Evolutionary conservation across 35 echinoderm and acorn worm species (phyloP).

Genomic region (Anneissia japonica): DNA sequence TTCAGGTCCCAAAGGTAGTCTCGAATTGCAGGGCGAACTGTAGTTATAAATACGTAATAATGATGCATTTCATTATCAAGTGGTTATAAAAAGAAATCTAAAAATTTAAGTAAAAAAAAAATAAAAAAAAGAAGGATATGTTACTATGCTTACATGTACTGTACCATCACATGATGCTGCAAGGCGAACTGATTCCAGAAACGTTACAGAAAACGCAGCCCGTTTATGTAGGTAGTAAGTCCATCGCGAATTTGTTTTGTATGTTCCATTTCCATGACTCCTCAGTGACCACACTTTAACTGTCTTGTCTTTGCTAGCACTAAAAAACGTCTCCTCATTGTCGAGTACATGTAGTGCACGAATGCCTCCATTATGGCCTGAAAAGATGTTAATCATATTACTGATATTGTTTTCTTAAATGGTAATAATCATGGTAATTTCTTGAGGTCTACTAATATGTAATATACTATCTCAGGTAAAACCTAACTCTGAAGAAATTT

Average conservation of each 20-base stretch:
- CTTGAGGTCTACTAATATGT: too few relatives aligned
- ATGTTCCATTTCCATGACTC: slow-evolving; percentile 73
- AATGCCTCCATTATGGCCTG: slow-evolving; percentile 71
- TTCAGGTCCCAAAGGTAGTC: too few relatives aligned
- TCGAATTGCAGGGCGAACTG: too few relatives aligned
- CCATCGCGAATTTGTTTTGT: slow-evolving; percentile 48
- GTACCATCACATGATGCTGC: slow-evolving; percentile 91
- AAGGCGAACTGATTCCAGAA: slow-evolving; percentile 75
- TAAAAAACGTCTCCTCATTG: slow-evolving; percentile 89
- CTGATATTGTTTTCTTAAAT: too few relatives aligned
- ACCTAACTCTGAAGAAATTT: too few relatives aligned
- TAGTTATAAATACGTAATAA: neutral
- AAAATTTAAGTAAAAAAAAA: neutral
- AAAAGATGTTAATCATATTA: neutral
- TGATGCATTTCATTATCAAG: neutral
- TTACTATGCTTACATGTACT: slow-evolving; percentile 75
- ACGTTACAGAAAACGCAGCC: slow-evolving; percentile 79
- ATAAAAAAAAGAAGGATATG: too few relatives aligned
- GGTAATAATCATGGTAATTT: too few relatives aligned
- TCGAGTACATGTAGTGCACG: slow-evolving; percentile 65
- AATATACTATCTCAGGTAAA: too few relatives aligned
- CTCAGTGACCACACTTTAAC: slow-evolving; percentile 91
- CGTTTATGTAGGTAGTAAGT: slow-evolving; percentile 85
- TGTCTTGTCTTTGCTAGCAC: slow-evolving; percentile 91
- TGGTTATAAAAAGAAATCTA: neutral